A percentile compares a stretch with the other conserved stretches of the same genome.
Conservation (phyloP, 2,888 invertebrate genomes). For the Aphodius sticticus region DNA sequence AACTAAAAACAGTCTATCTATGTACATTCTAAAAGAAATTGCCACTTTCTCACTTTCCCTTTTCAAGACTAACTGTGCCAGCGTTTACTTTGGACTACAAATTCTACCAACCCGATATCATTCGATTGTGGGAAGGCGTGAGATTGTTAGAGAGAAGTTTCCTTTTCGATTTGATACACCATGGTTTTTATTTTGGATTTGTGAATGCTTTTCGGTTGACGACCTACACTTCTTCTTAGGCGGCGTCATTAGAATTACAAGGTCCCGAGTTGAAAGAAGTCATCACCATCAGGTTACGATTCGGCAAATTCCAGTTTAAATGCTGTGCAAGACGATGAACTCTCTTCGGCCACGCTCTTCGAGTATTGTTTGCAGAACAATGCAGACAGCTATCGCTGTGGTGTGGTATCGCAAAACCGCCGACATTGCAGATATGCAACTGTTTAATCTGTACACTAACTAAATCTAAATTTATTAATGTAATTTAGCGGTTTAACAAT, state of each 20-base stretch:
- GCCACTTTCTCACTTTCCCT: conserved; percentile 4
- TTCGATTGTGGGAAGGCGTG: neutral
- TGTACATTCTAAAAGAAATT: neutral
- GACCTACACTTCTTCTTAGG: neutral
- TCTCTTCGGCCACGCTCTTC: neutral
- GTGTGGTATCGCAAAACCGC: no score
- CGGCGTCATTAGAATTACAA: neutral
- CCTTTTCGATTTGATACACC: neutral
- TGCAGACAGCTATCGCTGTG: neutral
- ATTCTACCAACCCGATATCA: neutral
- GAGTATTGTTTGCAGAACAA: neutral
- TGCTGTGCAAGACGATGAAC: neutral
- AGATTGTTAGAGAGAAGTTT: neutral
- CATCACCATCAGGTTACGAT: neutral
- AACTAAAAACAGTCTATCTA: neutral
- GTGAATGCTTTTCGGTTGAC: neutral
- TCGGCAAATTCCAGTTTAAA: neutral
- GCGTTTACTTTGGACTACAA: neutral
- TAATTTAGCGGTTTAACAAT: no score
- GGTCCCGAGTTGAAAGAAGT: neutral
- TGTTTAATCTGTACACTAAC: no score
- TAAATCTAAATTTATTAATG: no score
- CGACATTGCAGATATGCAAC: no score
- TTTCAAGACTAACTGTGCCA: neutral
- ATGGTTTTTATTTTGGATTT: neutral